Evolutionary conservation across 2,888 invertebrate species (phyloP).

Genomic region (Acanthoscelides obtectus): DNA sequence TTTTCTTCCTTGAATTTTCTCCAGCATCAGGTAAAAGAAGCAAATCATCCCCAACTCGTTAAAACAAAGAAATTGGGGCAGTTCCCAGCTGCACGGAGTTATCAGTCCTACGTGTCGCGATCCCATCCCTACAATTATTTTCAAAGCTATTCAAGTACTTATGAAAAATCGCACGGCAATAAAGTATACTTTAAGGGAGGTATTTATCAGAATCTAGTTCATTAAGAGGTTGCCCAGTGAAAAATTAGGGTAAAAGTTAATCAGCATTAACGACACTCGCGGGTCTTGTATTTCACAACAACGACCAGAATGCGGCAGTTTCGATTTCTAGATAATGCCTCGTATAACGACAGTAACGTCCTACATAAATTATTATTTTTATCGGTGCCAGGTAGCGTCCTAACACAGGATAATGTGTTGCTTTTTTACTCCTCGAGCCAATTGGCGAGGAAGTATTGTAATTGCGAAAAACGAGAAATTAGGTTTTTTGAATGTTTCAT

Average conservation of each 20-base stretch:
- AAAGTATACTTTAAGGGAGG: conserved; percentile 16
- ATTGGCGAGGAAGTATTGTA: too few relatives aligned
- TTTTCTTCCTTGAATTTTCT: too few relatives aligned
- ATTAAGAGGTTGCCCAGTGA: conserved; percentile 27
- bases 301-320: conserved; percentile 28
- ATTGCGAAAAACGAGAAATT: too few relatives aligned
- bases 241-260: conserved; percentile 32
- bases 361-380: background rate
- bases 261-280: conserved; percentile 32
- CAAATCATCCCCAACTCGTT: background rate
- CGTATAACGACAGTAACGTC: background rate
- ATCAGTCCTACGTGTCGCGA: background rate
- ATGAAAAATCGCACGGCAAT: conserved; percentile 3
- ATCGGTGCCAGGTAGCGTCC: background rate
- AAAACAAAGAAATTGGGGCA: background rate
- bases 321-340: background rate
- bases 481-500: too few relatives aligned
- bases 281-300: conserved; percentile 30
- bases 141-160: background rate
- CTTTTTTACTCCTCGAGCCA: too few relatives aligned
- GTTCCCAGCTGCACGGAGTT: background rate
- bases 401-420: too few relatives aligned
- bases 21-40: background rate
- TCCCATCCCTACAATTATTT: background rate
- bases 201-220: conserved; percentile 30